These are phyloP conservation scores for Drosophila nr. perissopoda DNA, from an alignment of 2,888 invertebrate genomes.

Conservation along the genomic window DNA sequence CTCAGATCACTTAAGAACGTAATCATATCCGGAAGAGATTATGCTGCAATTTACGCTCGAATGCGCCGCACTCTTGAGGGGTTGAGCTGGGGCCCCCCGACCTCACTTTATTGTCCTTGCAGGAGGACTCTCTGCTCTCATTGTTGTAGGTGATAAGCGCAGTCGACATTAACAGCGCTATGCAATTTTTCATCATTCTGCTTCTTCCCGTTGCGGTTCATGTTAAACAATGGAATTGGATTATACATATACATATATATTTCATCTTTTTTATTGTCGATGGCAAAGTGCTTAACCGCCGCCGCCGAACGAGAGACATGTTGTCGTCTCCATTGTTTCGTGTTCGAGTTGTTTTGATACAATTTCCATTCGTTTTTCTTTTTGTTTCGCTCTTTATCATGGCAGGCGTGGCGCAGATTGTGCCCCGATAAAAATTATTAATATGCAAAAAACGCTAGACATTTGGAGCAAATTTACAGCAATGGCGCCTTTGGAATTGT, in stretches of 20 bases:
- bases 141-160: slow-evolving; percentile 77
- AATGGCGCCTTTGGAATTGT: slow-evolving; percentile 73
- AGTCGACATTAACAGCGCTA: slow-evolving; percentile 54
- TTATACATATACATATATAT: slow-evolving; percentile 48
- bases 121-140: slow-evolving; percentile 42
- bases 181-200: slow-evolving; percentile 20
- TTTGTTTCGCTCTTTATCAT: slow-evolving; percentile 33
- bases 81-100: slow-evolving; percentile 15
- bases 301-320: slow-evolving; percentile 41
- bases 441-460: slow-evolving; percentile 58
- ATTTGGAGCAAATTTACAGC: slow-evolving; percentile 14
- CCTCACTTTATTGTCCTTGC: slow-evolving; percentile 26
- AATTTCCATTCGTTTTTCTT: slow-evolving; percentile 17
- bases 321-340: slow-evolving; percentile 50
- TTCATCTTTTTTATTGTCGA: slow-evolving; percentile 29
- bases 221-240: slow-evolving; percentile 79
- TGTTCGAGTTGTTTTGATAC: slow-evolving; percentile 70
- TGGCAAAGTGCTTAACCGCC: slow-evolving; percentile 60
- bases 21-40: slow-evolving; percentile 83
- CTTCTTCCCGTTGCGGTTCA: slow-evolving; percentile 23
- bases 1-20: slow-evolving; percentile 74
- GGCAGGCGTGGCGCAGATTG: slow-evolving; percentile 61
- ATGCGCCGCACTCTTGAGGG: slow-evolving; percentile 53
- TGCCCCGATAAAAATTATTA: slow-evolving; percentile 67
- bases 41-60: slow-evolving; percentile 75